phyloP scores from a whole-genome alignment of 1,140 invertebrate genomes.

The Drosophila persimilis region DNA sequence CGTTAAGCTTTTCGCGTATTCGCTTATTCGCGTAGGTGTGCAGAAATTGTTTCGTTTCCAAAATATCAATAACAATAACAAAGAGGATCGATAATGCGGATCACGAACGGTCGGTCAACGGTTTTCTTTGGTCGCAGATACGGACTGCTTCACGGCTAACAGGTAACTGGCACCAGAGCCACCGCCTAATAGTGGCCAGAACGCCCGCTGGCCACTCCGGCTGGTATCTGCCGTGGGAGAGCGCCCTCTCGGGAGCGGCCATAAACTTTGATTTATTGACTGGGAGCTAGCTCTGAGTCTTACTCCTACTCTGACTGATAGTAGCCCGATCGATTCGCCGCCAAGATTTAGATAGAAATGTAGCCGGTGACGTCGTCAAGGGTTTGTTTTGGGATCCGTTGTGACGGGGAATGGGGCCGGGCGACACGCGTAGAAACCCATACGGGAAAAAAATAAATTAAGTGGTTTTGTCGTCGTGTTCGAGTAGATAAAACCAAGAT shows the following conservation, averaged over 20 bases:
- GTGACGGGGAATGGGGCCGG: constrained; percentile 17
- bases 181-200: constrained; percentile 14
- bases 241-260: constrained; percentile 19
- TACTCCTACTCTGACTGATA: constrained; percentile 46
- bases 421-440: constrained; percentile 20
- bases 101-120: constrained; percentile 20
- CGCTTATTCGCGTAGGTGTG: constrained; percentile 34
- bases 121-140: constrained; percentile 28
- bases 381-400: constrained; percentile 21
- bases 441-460: constrained; percentile 18
- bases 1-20: constrained; percentile 32
- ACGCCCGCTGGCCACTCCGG: background rate
- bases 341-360: constrained; percentile 12
- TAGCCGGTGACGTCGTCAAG: constrained; percentile 25
- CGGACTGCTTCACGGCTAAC: constrained; percentile 45
- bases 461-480: constrained; percentile 3
- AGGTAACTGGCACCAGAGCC: constrained; percentile 52
- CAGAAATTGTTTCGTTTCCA: constrained; percentile 9
- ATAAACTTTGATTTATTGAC: constrained; percentile 72
- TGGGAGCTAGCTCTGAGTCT: constrained; percentile 17
- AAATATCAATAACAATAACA: constrained; percentile 50
- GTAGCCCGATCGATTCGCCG: constrained; percentile 19
- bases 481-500: constrained; percentile 52
- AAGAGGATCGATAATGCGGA: constrained; percentile 50
- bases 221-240: constrained; percentile 17